Evolutionary conservation across 2,888 invertebrate genomes (phyloP).

Genomic region (Eulithis prunata): DNA sequence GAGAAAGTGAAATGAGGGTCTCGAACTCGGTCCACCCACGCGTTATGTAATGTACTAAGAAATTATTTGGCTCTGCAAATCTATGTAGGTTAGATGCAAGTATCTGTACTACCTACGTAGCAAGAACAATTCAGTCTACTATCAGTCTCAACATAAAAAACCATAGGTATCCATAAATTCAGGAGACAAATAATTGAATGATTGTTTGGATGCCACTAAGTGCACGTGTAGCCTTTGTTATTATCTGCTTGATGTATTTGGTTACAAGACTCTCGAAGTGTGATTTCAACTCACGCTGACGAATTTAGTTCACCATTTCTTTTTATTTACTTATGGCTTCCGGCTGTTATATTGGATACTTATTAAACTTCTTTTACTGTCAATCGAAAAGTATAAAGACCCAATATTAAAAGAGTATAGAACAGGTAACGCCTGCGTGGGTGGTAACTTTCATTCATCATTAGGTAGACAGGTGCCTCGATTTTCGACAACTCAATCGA

Average conservation of each 20-base stretch:
- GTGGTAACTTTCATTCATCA: conserved; percentile 28
- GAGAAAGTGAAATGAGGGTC: conserved; percentile 65
- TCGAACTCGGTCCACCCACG: conserved; percentile 35
- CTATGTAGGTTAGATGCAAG: neutral
- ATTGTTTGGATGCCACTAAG: too few relatives aligned
- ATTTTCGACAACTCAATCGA: conserved; percentile 28
- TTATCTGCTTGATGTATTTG: too few relatives aligned
- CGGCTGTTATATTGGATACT: neutral
- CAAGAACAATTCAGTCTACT: too few relatives aligned
- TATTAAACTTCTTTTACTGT: neutral
- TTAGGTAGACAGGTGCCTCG: conserved; percentile 16
- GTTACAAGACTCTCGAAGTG: too few relatives aligned
- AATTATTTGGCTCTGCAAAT: conserved; percentile 5
- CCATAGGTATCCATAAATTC: too few relatives aligned
- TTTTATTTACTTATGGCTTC: too few relatives aligned
- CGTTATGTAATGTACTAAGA: neutral
- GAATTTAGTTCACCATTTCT: too few relatives aligned
- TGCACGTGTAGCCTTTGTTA: too few relatives aligned
- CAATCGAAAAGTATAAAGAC: neutral
- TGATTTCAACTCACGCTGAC: too few relatives aligned
- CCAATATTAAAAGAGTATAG: conserved; percentile 5
- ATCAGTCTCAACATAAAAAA: too few relatives aligned
- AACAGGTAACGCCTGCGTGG: conserved; percentile 11
- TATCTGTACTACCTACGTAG: neutral
- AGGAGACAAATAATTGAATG: too few relatives aligned